A percentile compares a stretch with the other conserved stretches of the same genome.
phyloP scores from a whole-genome alignment of 2,888 invertebrate genomes.

The Drosophila neoperkinsi region DNA sequence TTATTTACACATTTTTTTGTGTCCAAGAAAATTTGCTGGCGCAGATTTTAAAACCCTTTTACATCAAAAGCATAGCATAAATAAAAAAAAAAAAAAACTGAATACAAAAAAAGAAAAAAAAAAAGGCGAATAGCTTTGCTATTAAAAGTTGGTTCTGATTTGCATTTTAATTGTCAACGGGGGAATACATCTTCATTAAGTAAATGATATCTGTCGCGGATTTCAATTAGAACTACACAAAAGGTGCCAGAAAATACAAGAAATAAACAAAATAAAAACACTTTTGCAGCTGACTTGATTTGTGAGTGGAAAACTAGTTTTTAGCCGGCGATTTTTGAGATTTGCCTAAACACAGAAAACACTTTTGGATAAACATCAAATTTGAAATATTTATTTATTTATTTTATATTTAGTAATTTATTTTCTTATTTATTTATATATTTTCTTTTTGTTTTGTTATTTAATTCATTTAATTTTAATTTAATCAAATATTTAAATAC shows the following conservation, averaged over 20 bases:
- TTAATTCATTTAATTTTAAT: too few species aligned
- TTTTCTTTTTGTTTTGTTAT: not conserved
- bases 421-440: not conserved
- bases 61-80: slow-evolving; percentile 30
- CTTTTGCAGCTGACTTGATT: not conserved
- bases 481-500: too few species aligned
- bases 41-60: slow-evolving; percentile 50
- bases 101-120: not conserved
- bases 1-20: slow-evolving; percentile 61
- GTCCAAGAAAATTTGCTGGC: slow-evolving; percentile 20
- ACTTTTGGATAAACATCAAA: not conserved
- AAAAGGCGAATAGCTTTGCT: slow-evolving; percentile 29
- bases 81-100: not conserved
- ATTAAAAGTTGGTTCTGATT: slow-evolving; percentile 55
- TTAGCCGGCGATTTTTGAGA: not conserved
- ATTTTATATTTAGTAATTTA: not conserved
- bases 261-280: slow-evolving; percentile 3
- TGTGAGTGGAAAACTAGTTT: not conserved
- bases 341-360: not conserved
- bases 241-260: slow-evolving; percentile 26
- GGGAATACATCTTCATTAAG: slow-evolving; percentile 45
- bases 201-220: slow-evolving; percentile 36
- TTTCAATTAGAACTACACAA: slow-evolving; percentile 43
- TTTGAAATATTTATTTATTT: not conserved
- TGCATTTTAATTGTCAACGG: slow-evolving; percentile 44